Conservation (phyloP, 35 echinoderm and acorn worm species). For the Diadema setosum region DNA sequence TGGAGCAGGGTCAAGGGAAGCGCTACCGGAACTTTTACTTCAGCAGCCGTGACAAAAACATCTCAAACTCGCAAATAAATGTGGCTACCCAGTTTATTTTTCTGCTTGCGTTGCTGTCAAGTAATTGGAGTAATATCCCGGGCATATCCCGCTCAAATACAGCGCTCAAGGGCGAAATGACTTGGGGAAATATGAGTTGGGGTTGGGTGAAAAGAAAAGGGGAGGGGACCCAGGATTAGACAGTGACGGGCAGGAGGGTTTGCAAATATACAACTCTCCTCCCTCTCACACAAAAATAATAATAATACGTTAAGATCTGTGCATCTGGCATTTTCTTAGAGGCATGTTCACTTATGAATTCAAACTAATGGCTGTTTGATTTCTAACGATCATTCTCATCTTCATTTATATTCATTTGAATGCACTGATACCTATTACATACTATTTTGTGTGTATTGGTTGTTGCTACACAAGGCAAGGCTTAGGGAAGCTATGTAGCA, state of each 20-base stretch:
- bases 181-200: background rate
- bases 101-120: background rate
- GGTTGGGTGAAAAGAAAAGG: background rate
- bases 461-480: no score
- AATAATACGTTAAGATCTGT: no score
- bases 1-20: background rate
- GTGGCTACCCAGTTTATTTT: background rate
- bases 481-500: no score
- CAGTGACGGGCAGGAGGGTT: background rate
- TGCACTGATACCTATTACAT: no score
- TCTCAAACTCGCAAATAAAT: background rate
- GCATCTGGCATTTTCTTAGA: no score
- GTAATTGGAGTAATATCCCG: conserved; percentile 7
- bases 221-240: background rate
- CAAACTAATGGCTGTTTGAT: no score
- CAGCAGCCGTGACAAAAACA: background rate
- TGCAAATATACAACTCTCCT: no score
- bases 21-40: background rate
- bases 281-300: no score
- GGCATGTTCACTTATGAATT: no score
- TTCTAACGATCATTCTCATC: no score
- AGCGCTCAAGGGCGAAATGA: background rate
- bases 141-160: background rate
- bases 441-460: no score
- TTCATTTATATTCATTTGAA: no score